Evolutionary conservation across 1,140 invertebrate genomes (phyloP).

Genomic region (Drosophila athabasca): DNA sequence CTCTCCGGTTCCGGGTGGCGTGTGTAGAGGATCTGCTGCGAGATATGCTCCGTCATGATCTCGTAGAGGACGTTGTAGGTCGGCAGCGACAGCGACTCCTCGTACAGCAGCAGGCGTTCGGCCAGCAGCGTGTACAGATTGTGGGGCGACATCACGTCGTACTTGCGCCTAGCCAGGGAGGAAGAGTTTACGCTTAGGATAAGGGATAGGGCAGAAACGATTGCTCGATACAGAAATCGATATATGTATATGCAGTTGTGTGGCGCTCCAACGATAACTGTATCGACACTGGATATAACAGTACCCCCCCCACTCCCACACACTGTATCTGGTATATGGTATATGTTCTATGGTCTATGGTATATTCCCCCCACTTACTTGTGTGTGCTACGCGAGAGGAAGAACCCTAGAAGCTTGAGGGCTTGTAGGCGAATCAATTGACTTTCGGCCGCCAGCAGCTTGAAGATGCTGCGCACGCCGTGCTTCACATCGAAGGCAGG

Average conservation of each 20-base stretch:
- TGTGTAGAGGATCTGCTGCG: constrained; percentile 95
- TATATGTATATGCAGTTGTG: too few relatives aligned
- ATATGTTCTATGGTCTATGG: too few relatives aligned
- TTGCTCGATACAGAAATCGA: too few relatives aligned
- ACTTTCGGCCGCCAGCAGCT: constrained; percentile 96
- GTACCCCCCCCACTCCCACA: too few relatives aligned
- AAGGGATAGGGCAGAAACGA: too few relatives aligned
- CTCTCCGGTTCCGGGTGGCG: constrained; percentile 97
- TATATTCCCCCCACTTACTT: constrained; percentile 87
- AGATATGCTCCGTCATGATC: constrained; percentile 98
- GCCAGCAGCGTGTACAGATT: constrained; percentile 98
- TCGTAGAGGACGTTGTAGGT: constrained; percentile 99
- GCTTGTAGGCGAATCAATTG: constrained; percentile 98
- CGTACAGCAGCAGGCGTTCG: constrained; percentile 94
- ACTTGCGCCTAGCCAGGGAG: constrained; percentile 91
- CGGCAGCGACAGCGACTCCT: constrained; percentile 94
- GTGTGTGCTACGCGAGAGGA: constrained; percentile 96
- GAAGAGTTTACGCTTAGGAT: neutral
- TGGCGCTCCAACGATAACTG: too few relatives aligned
- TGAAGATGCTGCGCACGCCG: constrained; percentile 98
- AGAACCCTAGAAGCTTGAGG: constrained; percentile 97
- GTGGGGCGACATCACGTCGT: constrained; percentile 98
- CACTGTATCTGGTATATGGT: too few relatives aligned
- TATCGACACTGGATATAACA: too few relatives aligned
- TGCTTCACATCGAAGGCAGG: constrained; percentile 99